These are phyloP conservation scores for Heterotilapia buettikoferi DNA, from an alignment of 2,113 vertebrate species.

Conservation along the genomic window DNA sequence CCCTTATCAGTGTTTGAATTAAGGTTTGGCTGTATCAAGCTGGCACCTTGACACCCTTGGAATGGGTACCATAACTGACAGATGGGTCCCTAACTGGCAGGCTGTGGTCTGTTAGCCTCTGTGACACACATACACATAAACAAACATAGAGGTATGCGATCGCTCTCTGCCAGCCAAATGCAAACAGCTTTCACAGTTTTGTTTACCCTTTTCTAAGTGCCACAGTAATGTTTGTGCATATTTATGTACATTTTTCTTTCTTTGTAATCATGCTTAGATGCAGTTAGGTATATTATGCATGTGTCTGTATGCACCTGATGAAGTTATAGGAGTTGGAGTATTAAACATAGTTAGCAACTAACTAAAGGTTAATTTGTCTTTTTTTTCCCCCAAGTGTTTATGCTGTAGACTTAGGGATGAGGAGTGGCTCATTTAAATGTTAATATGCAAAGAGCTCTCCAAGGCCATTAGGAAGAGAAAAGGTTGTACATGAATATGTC, in stretches of 20 bases:
- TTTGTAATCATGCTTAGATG: background rate
- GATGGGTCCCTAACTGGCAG: constrained; percentile 8
- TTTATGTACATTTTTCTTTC: background rate
- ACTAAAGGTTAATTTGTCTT: background rate
- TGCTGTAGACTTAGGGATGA: background rate
- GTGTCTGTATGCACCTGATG: background rate
- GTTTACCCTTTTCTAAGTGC: background rate
- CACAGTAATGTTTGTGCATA: background rate
- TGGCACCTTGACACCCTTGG: constrained; percentile 25
- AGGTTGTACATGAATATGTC: background rate
- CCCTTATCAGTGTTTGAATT: background rate
- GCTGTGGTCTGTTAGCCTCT: constrained; percentile 32
- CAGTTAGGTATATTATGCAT: background rate
- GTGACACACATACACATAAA: background rate
- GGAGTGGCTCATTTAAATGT: background rate
- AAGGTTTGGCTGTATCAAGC: background rate
- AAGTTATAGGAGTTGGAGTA: background rate
- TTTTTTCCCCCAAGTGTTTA: accelerated
- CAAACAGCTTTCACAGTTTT: constrained; percentile 1
- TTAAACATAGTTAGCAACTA: background rate
- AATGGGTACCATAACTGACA: constrained; percentile 24
- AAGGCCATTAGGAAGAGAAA: background rate
- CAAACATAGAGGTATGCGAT: background rate
- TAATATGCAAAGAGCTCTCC: background rate
- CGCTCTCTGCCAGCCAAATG: background rate